These are phyloP conservation scores for Spatula versicolor DNA, from an alignment of 2,797 vertebrate genomes.

Conservation along the genomic window DNA sequence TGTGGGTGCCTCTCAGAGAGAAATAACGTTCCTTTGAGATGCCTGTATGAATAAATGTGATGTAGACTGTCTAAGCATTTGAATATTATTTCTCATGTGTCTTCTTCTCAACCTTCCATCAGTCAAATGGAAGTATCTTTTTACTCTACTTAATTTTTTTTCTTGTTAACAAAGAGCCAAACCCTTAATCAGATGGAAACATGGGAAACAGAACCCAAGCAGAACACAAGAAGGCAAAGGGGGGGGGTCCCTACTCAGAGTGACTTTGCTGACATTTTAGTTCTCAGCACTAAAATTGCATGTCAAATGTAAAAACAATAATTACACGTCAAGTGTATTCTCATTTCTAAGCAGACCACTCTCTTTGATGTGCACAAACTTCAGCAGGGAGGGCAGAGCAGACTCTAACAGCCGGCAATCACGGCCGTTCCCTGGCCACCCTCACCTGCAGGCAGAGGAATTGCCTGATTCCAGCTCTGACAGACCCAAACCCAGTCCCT, in stretches of 20 bases:
- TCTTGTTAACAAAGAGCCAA: neutral
- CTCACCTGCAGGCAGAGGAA: neutral
- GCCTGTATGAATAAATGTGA: neutral
- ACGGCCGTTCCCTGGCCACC: accelerated
- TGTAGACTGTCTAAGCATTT: neutral
- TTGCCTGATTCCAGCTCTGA: neutral
- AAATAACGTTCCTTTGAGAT: neutral
- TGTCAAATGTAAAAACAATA: too few species aligned
- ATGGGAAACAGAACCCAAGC: neutral
- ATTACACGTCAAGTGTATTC: neutral
- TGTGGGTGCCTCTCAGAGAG: neutral
- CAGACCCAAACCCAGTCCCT: neutral
- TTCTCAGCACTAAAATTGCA: neutral
- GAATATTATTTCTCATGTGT: neutral
- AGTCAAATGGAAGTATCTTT: neutral
- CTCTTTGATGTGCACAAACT: neutral
- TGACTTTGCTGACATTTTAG: neutral
- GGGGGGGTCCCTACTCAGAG: accelerated
- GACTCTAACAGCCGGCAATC: neutral
- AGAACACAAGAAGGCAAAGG: neutral
- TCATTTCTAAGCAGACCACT: neutral
- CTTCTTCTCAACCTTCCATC: neutral
- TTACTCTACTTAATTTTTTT: neutral
- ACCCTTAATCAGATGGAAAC: neutral
- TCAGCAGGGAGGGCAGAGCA: neutral